Percentiles rank a stretch among this genome's conserved stretches.
Conservation (phyloP, 2,113 vertebrate species). For the Mystacornis crossleyi region DNA sequence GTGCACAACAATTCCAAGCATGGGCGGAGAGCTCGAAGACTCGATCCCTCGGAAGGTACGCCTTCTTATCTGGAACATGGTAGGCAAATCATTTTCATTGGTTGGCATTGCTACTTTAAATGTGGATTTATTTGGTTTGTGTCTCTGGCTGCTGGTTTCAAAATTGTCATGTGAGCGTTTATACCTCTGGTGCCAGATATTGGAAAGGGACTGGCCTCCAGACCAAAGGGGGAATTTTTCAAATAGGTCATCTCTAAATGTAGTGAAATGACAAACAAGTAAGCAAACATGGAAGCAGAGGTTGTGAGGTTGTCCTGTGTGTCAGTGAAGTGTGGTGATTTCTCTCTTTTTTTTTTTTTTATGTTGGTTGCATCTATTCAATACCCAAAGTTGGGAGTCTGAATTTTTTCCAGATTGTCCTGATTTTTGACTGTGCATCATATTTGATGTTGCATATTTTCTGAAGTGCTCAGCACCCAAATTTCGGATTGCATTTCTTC, state of each 20-base stretch:
- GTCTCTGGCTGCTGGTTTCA: conserved; percentile 27
- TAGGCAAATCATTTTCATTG: conserved; percentile 85
- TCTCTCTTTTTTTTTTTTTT: neutral
- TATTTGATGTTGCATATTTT: neutral
- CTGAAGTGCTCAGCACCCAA: neutral
- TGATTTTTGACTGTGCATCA: neutral
- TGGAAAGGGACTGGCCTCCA: neutral
- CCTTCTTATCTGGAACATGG: conserved; percentile 93
- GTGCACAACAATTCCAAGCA: conserved; percentile 99
- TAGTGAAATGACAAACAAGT: neutral
- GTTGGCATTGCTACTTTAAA: conserved; percentile 75
- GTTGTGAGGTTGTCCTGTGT: neutral
- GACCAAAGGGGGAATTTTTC: neutral
- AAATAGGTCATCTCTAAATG: neutral
- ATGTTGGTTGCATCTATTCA: neutral
- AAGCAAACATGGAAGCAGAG: neutral
- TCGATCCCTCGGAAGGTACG: conserved; percentile 95
- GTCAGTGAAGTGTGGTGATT: neutral
- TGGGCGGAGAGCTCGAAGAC: conserved; percentile 87
- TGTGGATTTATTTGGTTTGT: conserved; percentile 66
- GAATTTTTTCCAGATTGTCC: neutral
- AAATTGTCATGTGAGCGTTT: neutral
- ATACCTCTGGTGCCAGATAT: neutral
- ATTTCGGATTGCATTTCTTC: neutral
- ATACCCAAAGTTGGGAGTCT: neutral